Base-by-base conservation (phyloP, 2,888 invertebrate genomes). In the Harpalus rufipes region DNA sequence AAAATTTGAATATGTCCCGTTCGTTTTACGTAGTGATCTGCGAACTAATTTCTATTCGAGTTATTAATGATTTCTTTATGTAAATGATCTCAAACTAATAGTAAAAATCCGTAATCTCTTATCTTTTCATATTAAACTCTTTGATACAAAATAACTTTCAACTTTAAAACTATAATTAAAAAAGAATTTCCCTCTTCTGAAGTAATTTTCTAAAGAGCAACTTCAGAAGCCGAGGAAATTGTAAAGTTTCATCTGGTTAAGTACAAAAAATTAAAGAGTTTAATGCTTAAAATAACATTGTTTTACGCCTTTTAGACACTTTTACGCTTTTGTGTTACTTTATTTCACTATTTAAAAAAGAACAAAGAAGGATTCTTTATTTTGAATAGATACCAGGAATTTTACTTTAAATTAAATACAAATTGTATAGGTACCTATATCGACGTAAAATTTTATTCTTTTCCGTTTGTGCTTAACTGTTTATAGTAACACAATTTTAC, bases 121-220 rank as follows among this genome's bases (percentile, higher is more conserved):
- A 51, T 51, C 44, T 51, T 51, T 32, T 51, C 44, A 12, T 51
- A 10, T 44, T 7, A 10, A 44, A 44, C 8, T 10, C 12, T 51
- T 51, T 51, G 1, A 51, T 51, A 51, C 12, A 51, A 51, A 51
- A 51, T 51, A 51, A 51, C 44, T n/a, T 44, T 44, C 44, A 44
- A 44, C 44, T 51, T 51, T 51, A 51, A 51, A 51, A 51, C 44
- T 51, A 51, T 51, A 51, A 51, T 51, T 51, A 51, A 51, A 51
- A 51, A 10, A 51, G 6, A 51, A 51, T 51, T 51, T 51, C 12
- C 44, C 10, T 51, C 10, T 10, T 51, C 44, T 12, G 12, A 12
- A 51, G 44, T 4, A 51, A 51, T 51, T 51, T 51, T 51, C 10
- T 51, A 10, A 51, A 51, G 44, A 51, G 44, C 44, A 51, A 51